phyloP scores from a whole-genome alignment of 2,888 invertebrate species.

The Scaptomyza caliginosa region DNA sequence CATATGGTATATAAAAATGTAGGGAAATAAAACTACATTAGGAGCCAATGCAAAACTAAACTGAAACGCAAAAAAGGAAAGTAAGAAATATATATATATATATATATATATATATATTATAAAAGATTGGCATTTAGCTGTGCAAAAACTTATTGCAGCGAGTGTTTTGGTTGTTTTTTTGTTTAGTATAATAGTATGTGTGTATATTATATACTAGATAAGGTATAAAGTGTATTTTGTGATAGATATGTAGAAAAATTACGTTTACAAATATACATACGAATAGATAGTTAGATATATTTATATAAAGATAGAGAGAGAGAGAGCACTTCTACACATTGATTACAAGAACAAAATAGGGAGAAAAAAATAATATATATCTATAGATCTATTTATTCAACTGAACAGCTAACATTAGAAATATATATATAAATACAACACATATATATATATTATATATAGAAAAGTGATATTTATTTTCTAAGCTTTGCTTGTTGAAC shows the following conservation, averaged over 20 bases:
- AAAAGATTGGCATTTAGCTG: slow-evolving; percentile 40
- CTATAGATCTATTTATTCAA: slow-evolving; percentile 27
- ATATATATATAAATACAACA: background rate
- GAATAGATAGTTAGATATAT: slow-evolving; percentile 26
- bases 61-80: slow-evolving; percentile 25
- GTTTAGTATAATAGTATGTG: slow-evolving; percentile 5
- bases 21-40: slow-evolving; percentile 34
- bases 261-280: slow-evolving; percentile 22
- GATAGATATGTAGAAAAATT: slow-evolving; percentile 37
- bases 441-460: slow-evolving; percentile 20
- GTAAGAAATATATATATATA: background rate
- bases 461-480: slow-evolving; percentile 8
- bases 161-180: slow-evolving; percentile 31
- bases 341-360: slow-evolving; percentile 42
- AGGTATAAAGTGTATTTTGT: slow-evolving; percentile 5
- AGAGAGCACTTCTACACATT: slow-evolving; percentile 46
- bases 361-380: slow-evolving; percentile 24
- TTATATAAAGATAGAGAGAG: slow-evolving; percentile 19
- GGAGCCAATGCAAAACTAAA: slow-evolving; percentile 47
- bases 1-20: too few relatives aligned
- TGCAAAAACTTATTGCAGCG: slow-evolving; percentile 58
- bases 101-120: background rate
- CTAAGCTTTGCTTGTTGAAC: slow-evolving; percentile 24
- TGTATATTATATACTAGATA: slow-evolving; percentile 22
- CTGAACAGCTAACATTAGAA: slow-evolving; percentile 47